A percentile compares a stretch with the other conserved stretches of the same genome.
These are phyloP conservation scores for Epiblema foenella DNA, from an alignment of 2,888 invertebrate genomes.

Conservation along the genomic window DNA sequence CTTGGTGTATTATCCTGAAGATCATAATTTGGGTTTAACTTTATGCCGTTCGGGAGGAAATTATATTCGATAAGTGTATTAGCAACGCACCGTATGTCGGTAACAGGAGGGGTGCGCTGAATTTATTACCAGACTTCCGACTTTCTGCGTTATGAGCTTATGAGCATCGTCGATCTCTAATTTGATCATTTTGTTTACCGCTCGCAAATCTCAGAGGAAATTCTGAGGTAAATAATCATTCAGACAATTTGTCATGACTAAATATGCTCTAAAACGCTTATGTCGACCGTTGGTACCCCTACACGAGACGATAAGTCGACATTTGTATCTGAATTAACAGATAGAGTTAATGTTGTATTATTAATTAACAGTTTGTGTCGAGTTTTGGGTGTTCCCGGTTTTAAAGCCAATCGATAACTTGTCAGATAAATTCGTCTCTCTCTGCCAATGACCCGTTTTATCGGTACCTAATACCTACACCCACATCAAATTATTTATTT, in stretches of 20 bases:
- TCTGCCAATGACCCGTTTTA: not conserved
- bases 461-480: too few species aligned
- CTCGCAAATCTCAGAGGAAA: slow-evolving; percentile 39
- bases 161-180: slow-evolving; percentile 67
- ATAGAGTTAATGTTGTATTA: not conserved
- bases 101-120: slow-evolving; percentile 66
- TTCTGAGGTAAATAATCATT: slow-evolving; percentile 22
- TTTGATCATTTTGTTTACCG: slow-evolving; percentile 60
- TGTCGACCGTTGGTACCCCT: not conserved
- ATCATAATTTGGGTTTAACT: slow-evolving; percentile 20
- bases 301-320: not conserved
- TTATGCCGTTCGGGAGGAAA: slow-evolving; percentile 42
- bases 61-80: slow-evolving; percentile 61
- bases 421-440: too few species aligned
- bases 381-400: not conserved
- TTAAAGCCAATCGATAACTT: not conserved
- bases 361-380: slow-evolving; percentile 5
- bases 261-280: not conserved
- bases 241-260: slow-evolving; percentile 9
- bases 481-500: not conserved
- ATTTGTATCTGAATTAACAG: not conserved
- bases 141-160: slow-evolving; percentile 73
- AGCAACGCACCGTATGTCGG: slow-evolving; percentile 69
- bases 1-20: slow-evolving; percentile 15
- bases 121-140: slow-evolving; percentile 68